These are phyloP conservation scores for Callospermophilus lateralis DNA, from an alignment of 2,113 vertebrate genomes.

Conservation along the genomic window DNA sequence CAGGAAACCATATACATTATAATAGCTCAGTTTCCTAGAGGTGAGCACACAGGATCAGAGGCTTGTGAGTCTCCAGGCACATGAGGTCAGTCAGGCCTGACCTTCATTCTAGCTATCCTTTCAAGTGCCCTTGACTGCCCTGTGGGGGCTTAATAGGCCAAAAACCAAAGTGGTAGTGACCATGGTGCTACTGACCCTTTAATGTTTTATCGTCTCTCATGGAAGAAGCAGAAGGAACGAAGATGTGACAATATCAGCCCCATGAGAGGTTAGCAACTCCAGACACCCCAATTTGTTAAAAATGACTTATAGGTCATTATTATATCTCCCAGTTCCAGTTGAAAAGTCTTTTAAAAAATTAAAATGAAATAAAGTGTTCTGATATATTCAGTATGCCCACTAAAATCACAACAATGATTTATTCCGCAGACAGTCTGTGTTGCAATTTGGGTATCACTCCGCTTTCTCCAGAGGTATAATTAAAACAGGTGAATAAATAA, in stretches of 20 bases:
- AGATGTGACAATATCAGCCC: background rate
- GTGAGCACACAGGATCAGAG: background rate
- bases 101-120: background rate
- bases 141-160: constrained; percentile 41
- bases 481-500: constrained; percentile 81
- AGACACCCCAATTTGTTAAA: background rate
- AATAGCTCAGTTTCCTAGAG: background rate
- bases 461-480: constrained; percentile 77
- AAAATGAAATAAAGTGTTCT: background rate
- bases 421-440: constrained; percentile 4
- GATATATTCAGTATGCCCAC: background rate
- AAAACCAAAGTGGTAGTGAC: constrained; percentile 6
- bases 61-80: background rate
- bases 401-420: constrained; percentile 74
- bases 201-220: constrained; percentile 49
- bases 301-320: constrained; percentile 11
- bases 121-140: background rate
- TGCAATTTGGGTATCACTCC: constrained; percentile 53
- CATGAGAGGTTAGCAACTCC: background rate
- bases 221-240: background rate
- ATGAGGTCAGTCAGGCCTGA: background rate
- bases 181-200: constrained; percentile 46
- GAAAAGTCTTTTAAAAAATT: constrained; percentile 15
- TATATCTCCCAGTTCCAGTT: background rate
- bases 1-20: background rate